Evolutionary conservation across 2,797 vertebrate species (phyloP).

Genomic region (Picus viridis): DNA sequence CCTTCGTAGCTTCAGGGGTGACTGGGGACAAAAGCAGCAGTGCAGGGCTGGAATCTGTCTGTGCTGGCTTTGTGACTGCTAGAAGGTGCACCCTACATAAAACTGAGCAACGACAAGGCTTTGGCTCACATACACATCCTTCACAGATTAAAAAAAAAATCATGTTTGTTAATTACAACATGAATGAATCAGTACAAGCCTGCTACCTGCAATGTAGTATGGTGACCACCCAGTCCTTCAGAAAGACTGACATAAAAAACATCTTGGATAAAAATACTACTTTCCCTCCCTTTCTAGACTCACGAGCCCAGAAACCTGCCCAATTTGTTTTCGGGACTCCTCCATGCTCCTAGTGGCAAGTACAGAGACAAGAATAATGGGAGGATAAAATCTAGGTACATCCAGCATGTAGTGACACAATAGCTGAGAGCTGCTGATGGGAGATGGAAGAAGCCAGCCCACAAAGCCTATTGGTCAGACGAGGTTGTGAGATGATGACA

Average conservation of each 20-base stretch:
- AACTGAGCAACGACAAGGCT: not conserved
- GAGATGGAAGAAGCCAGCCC: not conserved
- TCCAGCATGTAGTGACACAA: accelerated
- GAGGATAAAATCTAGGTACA: not conserved
- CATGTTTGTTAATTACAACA: not conserved
- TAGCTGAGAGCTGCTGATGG: not conserved
- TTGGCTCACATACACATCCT: not conserved
- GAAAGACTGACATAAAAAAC: not conserved
- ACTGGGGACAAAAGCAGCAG: not conserved
- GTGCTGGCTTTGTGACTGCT: accelerated
- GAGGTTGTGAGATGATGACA: accelerated
- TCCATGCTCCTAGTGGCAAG: not conserved
- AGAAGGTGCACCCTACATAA: not conserved
- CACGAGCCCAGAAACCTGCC: not conserved
- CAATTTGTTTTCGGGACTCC: not conserved
- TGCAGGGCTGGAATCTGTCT: not conserved
- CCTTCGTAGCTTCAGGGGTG: accelerated
- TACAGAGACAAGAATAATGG: not conserved
- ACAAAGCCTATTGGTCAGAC: not conserved
- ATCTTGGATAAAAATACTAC: not conserved
- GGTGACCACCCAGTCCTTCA: not conserved
- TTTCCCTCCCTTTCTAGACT: not conserved
- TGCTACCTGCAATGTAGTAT: not conserved
- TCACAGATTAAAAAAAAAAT: not conserved
- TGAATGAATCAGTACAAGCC: not conserved